Percentiles rank a stretch among this genome's conserved stretches.
Evolutionary conservation across 30 jellyfish, hydroid and myxozoan genomes (phyloP).

Genomic region (Hydra vulgaris): DNA sequence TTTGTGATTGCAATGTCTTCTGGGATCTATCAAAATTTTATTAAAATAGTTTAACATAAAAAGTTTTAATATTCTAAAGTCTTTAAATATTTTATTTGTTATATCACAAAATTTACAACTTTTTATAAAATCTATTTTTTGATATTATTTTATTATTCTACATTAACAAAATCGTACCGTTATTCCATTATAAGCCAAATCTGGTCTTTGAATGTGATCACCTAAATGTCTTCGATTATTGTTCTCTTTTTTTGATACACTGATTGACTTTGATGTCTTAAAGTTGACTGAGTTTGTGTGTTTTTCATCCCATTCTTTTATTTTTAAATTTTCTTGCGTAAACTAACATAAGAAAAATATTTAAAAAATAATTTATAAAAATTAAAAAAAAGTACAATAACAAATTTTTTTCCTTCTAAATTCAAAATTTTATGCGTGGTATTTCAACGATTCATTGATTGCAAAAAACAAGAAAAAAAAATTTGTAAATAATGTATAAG

Average conservation of each 20-base stretch:
- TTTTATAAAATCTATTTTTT: background rate
- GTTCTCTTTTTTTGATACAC: background rate
- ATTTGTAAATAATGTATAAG: too few species aligned
- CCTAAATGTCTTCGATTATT: background rate
- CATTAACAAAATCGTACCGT: background rate
- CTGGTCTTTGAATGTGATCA: background rate
- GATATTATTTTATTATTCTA: too few species aligned
- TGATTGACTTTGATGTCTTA: background rate
- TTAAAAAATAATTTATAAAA: too few species aligned
- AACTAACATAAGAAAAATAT: too few species aligned
- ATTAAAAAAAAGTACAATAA: too few species aligned
- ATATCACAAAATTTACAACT: too few species aligned
- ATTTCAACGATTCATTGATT: too few species aligned
- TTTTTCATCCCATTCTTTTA: background rate
- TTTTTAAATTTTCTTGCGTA: background rate
- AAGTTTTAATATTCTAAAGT: too few species aligned
- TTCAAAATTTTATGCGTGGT: too few species aligned
- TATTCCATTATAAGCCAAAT: background rate
- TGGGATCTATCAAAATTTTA: background rate
- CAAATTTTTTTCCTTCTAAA: too few species aligned
- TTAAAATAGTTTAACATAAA: background rate
- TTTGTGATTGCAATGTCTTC: background rate
- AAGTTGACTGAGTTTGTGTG: background rate
- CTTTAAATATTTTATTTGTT: too few species aligned
- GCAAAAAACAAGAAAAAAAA: too few species aligned